These are phyloP conservation scores for Cephus pulcher DNA, from an alignment of 2,888 invertebrate genomes.

Conservation along the genomic window DNA sequence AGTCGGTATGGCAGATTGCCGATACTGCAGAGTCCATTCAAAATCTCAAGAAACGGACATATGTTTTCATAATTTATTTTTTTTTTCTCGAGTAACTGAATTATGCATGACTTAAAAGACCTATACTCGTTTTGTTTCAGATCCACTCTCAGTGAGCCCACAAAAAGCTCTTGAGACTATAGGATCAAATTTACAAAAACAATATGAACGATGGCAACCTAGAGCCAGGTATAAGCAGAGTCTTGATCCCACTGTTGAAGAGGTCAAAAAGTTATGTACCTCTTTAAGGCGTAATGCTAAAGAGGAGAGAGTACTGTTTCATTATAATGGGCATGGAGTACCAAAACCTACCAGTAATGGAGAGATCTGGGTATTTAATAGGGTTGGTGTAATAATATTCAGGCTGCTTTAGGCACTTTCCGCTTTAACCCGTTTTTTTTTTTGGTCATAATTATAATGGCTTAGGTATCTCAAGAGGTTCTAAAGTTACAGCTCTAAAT, in stretches of 20 bases:
- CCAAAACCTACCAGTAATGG: conserved; percentile 98
- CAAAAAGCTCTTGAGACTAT: conserved; percentile 94
- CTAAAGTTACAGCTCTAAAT: neutral
- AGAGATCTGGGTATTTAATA: conserved; percentile 99
- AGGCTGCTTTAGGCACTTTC: conserved; percentile 1
- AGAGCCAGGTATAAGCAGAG: conserved; percentile 97
- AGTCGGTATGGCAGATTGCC: neutral
- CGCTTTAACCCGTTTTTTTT: conserved; percentile 15
- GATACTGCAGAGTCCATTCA: neutral
- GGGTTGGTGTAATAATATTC: conserved; percentile 69
- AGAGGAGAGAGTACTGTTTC: conserved; percentile 97
- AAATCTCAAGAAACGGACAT: neutral
- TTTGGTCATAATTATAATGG: conserved; percentile 10
- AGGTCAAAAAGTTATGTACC: conserved; percentile 96
- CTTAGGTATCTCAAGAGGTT: neutral
- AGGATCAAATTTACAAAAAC: conserved; percentile 90
- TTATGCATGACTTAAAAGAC: neutral
- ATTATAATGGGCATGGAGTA: conserved; percentile 99
- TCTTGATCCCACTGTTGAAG: conserved; percentile 97
- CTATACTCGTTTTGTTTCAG: conserved; percentile 64
- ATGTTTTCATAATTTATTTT: neutral
- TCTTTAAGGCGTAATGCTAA: conserved; percentile 96
- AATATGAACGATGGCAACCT: conserved; percentile 99
- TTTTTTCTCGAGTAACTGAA: neutral
- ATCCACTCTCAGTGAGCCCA: conserved; percentile 88